Evolutionary conservation across 2,113 vertebrate genomes (phyloP), one percentile per base, ranked within the genome.

Genomic region (Pycnonotus jocosus): DNA sequence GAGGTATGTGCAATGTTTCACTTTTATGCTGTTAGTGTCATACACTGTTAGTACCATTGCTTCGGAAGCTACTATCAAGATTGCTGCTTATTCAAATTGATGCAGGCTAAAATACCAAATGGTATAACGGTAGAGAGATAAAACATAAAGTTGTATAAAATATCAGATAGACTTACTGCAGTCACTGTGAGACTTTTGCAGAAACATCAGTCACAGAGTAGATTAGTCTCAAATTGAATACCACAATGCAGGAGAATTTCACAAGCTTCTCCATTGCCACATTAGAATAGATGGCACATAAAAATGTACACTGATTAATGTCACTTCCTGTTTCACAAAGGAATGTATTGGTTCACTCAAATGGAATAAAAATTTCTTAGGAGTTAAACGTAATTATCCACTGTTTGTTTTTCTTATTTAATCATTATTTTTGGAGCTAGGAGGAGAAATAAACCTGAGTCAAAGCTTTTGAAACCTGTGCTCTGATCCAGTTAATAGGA

Each of bases 291-390:
- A 82, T 23, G 38, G 30, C 47, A 93, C 40, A 19, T 45, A 48
- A 89, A 86, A 88, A 77, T 56, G 71, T 95, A 73, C 58, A 48
- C 5, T 62, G 47, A 44, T 80, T 61, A 58, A 61, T 90, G 68
- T 87, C 73, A 51, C 37, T 94, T 94, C 58, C 47, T 1, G 2
- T 83, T 92, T 92, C 85, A 85, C 56, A 82, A 64, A 90, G 21
- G 25, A 86, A 73, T 96, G 93, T 96, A 87, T 66, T 51, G 21
- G 5, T 91, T 94, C 81, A 82, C 68, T 58, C 33, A 88, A 82
- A 82, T n/a, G 27, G 65, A 95, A 94, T 97, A 94, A 97, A 95
- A 85, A 56, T 16, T 8, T 69, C 42, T 66, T 79, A 86, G 64
- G 24, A 62, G 4, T 82, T 81, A 70, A 76, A 77, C 53, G 47